phyloP scores from a whole-genome alignment of 2,888 invertebrate genomes.

The Eupithecia subumbrata region DNA sequence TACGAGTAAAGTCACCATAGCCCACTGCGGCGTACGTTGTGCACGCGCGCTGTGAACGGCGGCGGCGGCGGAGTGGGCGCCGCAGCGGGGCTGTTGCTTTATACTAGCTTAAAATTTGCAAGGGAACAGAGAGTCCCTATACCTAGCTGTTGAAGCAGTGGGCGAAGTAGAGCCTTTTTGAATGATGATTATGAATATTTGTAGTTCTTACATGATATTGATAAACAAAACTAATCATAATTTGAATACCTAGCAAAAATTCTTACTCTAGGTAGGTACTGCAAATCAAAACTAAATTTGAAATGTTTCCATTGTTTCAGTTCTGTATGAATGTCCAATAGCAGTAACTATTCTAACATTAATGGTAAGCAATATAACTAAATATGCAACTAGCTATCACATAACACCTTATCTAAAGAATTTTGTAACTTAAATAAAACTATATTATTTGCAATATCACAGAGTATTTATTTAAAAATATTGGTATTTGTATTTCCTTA shows the following conservation, averaged over 20 bases:
- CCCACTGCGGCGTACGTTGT: too few relatives aligned
- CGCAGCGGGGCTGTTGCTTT: too few relatives aligned
- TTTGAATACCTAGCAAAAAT: background rate
- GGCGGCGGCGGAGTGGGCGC: too few relatives aligned
- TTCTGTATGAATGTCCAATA: slow-evolving; percentile 79
- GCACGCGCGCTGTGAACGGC: too few relatives aligned
- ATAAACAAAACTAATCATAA: background rate
- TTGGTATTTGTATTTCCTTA: slow-evolving; percentile 41
- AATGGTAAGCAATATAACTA: slow-evolving; percentile 52
- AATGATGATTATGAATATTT: background rate
- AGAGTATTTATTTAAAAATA: slow-evolving; percentile 80
- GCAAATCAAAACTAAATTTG: background rate
- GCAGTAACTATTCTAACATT: slow-evolving; percentile 54
- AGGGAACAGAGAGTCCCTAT: background rate
- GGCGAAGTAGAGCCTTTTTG: background rate
- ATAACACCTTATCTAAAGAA: slow-evolving; percentile 60
- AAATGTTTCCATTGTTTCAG: slow-evolving; percentile 67
- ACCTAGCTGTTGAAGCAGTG: background rate
- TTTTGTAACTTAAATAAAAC: slow-evolving; percentile 53
- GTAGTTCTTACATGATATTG: background rate
- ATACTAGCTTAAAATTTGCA: too few relatives aligned
- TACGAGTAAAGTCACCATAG: too few relatives aligned
- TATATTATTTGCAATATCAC: slow-evolving; percentile 62
- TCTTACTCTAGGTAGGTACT: background rate
- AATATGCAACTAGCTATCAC: slow-evolving; percentile 62